A percentile compares a stretch with the other conserved stretches of the same genome.
These are phyloP conservation scores for Pseudochirops corinnae DNA, from an alignment of 2,797 vertebrate species.

Conservation along the genomic window DNA sequence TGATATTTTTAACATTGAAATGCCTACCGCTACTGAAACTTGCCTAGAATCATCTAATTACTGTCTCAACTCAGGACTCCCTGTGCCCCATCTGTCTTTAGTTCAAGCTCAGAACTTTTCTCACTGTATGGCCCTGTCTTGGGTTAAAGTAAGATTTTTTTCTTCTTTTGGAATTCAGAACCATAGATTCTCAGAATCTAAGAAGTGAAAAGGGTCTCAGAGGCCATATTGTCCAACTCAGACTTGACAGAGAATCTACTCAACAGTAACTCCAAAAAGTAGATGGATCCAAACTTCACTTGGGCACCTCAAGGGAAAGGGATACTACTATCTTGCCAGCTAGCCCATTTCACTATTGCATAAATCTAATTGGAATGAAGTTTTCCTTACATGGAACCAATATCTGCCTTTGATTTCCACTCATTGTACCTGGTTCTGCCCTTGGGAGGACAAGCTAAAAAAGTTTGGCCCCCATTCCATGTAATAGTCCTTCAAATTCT, in stretches of 20 bases:
- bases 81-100: neutral
- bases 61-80: neutral
- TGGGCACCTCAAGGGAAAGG: neutral
- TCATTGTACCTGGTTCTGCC: neutral
- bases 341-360: neutral
- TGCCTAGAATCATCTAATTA: neutral
- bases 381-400: neutral
- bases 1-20: neutral
- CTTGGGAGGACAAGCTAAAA: neutral
- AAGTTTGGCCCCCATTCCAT: neutral
- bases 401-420: neutral
- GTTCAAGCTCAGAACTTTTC: neutral
- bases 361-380: neutral
- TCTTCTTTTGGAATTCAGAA: neutral
- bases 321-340: neutral
- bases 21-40: neutral
- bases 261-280: neutral
- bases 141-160: neutral
- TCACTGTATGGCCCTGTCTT: neutral
- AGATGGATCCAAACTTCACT: neutral
- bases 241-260: neutral
- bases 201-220: neutral
- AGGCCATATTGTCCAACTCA: neutral
- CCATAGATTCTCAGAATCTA: neutral
- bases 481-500: neutral